These are phyloP conservation scores for Macrotrachela quadricornifera DNA, from an alignment of 1,140 invertebrate species.

Conservation along the genomic window DNA sequence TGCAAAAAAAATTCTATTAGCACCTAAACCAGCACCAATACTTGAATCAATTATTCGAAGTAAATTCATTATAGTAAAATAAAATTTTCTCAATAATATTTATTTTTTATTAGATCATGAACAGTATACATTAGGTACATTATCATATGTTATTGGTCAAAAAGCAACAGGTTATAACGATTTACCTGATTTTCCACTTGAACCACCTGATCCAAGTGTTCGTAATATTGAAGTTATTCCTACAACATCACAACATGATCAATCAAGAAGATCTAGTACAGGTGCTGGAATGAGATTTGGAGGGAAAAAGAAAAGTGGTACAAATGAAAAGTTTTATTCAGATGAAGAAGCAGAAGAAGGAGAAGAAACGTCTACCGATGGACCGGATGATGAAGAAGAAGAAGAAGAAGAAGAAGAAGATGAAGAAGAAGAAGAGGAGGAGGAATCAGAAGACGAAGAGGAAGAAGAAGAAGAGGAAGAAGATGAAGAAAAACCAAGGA, in stretches of 20 bases:
- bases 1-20: conserved; percentile 63
- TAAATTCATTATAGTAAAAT: too few species aligned
- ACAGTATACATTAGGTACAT: conserved; percentile 70
- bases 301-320: too few species aligned
- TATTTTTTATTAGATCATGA: conserved; percentile 42
- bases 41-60: conserved; percentile 40
- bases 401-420: background rate
- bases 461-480: conserved; percentile 2
- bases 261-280: background rate
- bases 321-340: too few species aligned
- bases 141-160: conserved; percentile 78
- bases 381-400: background rate
- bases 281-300: background rate
- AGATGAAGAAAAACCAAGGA: background rate
- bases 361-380: conserved; percentile 12
- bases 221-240: conserved; percentile 44
- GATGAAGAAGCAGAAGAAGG: background rate
- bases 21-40: conserved; percentile 71
- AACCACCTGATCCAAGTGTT: conserved; percentile 49
- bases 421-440: conserved; percentile 9
- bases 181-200: conserved; percentile 58
- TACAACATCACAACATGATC: conserved; percentile 9
- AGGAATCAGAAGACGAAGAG: conserved; percentile 10
- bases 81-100: too few species aligned
- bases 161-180: conserved; percentile 63